phyloP scores from a whole-genome alignment of 2,797 vertebrate genomes.

The Coregonus sp. region DNA sequence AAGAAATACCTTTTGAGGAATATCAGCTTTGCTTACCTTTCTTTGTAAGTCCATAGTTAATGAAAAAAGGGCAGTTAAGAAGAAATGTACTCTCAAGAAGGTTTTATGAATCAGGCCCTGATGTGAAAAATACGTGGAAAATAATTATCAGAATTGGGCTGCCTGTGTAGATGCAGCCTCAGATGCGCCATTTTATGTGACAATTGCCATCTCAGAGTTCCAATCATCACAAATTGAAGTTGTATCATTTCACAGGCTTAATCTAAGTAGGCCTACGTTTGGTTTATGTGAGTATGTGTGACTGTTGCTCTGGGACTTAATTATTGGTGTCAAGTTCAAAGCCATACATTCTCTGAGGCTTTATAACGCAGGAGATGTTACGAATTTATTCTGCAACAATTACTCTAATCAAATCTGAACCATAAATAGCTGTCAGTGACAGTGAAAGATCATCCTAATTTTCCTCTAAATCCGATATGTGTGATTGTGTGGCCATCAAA shows the following conservation, averaged over 20 bases:
- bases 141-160: too few relatives aligned
- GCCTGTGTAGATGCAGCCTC: not conserved
- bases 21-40: too few relatives aligned
- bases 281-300: not conserved
- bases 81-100: too few relatives aligned
- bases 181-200: not conserved
- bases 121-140: too few relatives aligned
- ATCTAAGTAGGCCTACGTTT: not conserved
- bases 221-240: not conserved
- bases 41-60: too few relatives aligned
- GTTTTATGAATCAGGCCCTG: too few relatives aligned
- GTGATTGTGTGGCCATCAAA: not conserved
- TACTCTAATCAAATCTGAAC: not conserved
- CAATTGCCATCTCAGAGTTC: not conserved
- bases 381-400: not conserved
- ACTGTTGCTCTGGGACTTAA: constrained; percentile 1
- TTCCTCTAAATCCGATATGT: not conserved
- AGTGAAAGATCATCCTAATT: not conserved
- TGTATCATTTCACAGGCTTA: not conserved
- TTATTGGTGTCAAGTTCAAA: not conserved
- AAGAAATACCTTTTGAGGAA: too few relatives aligned
- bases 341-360: not conserved
- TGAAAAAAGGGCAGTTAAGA: too few relatives aligned
- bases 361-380: not conserved
- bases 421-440: not conserved